These are phyloP conservation scores for Amblyraja radiata DNA, from an alignment of 2,797 vertebrate genomes.

Conservation along the genomic window DNA sequence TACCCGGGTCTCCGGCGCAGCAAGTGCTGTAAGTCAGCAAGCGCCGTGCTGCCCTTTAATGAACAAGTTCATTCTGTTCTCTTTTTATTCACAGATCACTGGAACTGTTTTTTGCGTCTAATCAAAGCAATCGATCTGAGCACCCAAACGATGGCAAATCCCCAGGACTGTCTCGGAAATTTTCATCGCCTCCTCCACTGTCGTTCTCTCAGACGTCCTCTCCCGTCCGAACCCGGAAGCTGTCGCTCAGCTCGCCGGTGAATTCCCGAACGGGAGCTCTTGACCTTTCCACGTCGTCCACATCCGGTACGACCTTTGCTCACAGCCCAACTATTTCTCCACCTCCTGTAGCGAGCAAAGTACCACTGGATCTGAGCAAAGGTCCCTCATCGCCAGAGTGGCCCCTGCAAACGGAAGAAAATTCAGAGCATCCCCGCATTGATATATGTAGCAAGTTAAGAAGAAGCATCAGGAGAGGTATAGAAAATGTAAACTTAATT, in stretches of 20 bases:
- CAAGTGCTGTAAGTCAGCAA: no score
- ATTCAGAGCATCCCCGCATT: slow-evolving; percentile 67
- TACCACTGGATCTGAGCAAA: slow-evolving; percentile 66
- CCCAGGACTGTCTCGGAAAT: slow-evolving; percentile 87
- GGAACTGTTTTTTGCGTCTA: slow-evolving; percentile 91
- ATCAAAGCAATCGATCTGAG: slow-evolving; percentile 77
- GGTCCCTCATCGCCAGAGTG: slow-evolving; percentile 74
- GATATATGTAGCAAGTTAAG: slow-evolving; percentile 80
- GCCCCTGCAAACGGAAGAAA: slow-evolving; percentile 62
- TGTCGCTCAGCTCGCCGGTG: slow-evolving; percentile 84
- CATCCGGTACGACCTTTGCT: slow-evolving; percentile 56
- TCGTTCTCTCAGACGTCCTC: slow-evolving; percentile 82
- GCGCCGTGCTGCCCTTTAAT: background rate
- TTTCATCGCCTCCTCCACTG: slow-evolving; percentile 86
- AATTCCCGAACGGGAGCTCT: slow-evolving; percentile 72
- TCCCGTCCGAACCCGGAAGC: slow-evolving; percentile 80
- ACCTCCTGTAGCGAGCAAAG: slow-evolving; percentile 66
- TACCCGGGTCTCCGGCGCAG: no score
- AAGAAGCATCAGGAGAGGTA: slow-evolving; percentile 83
- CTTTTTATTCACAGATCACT: slow-evolving; percentile 65
- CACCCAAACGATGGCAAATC: slow-evolving; percentile 79
- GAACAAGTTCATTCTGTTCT: background rate
- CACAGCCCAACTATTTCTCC: slow-evolving; percentile 72
- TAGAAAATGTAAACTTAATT: slow-evolving; percentile 22
- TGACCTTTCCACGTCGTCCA: slow-evolving; percentile 69